phyloP scores from a whole-genome alignment of 1,140 invertebrate species.

The Capitella teleta region DNA sequence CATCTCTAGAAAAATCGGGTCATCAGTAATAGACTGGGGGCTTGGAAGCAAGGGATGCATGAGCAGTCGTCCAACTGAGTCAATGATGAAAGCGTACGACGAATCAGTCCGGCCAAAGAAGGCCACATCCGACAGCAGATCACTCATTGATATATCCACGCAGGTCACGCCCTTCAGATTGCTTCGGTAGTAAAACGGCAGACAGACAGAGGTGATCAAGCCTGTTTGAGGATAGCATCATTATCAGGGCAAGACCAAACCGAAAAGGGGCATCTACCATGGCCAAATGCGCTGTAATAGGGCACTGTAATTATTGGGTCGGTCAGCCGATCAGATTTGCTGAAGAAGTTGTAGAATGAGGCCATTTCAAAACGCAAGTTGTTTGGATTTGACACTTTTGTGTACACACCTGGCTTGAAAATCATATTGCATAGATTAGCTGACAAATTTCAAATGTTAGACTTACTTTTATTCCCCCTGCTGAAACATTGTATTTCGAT shows the following conservation, averaged over 20 bases:
- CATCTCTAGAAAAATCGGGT: background rate
- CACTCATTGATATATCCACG: background rate
- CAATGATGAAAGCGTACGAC: slow-evolving; percentile 3
- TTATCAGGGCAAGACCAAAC: background rate
- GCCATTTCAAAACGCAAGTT: slow-evolving; percentile 2
- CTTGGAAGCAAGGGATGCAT: slow-evolving; percentile 2
- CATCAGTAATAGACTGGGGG: background rate
- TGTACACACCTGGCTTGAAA: slow-evolving; percentile 1
- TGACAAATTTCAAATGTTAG: too few species aligned
- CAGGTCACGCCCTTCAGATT: background rate
- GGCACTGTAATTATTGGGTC: slow-evolving; percentile 1
- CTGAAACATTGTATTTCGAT: too few species aligned
- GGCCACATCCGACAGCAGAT: background rate
- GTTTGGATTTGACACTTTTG: background rate
- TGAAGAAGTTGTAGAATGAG: slow-evolving; percentile 3
- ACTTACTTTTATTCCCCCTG: too few species aligned
- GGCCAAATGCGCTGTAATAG: background rate
- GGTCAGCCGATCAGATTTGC: background rate
- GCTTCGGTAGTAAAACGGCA: background rate
- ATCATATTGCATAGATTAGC: too few species aligned
- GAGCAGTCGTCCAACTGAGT: background rate
- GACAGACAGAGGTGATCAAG: slow-evolving; percentile 3
- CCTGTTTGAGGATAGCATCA: background rate
- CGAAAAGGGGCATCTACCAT: background rate
- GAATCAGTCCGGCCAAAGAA: background rate